Evolutionary conservation across 2,888 invertebrate species (phyloP).

Genomic region (Sisyra nigra): DNA sequence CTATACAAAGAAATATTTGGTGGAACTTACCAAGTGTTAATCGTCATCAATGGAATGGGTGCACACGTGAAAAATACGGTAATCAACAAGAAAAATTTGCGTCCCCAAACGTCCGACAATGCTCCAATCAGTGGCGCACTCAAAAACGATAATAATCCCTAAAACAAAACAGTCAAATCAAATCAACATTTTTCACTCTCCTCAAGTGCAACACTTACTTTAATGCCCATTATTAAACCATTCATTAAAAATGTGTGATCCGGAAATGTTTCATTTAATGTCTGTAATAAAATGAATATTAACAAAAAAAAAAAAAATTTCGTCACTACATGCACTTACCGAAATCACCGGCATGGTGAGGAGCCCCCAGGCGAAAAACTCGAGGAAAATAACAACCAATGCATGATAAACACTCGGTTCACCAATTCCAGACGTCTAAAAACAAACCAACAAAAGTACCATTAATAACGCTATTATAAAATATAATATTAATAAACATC

Average conservation of each 20-base stretch:
- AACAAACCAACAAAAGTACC: slow-evolving; percentile 11
- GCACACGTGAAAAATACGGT: slow-evolving; percentile 98
- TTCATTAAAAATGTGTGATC: slow-evolving; percentile 99
- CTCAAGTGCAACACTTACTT: slow-evolving; percentile 30
- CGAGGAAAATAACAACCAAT: slow-evolving; percentile 95
- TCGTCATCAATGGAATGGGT: slow-evolving; percentile 96
- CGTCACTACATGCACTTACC: slow-evolving; percentile 30
- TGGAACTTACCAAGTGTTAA: slow-evolving; percentile 80
- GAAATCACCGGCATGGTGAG: slow-evolving; percentile 94
- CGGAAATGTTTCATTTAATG: slow-evolving; percentile 94
- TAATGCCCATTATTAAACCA: slow-evolving; percentile 97
- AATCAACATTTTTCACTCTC: background rate
- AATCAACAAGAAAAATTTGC: slow-evolving; percentile 92
- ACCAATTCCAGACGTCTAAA: slow-evolving; percentile 70
- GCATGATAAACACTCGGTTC: slow-evolving; percentile 97
- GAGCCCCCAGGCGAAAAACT: slow-evolving; percentile 99
- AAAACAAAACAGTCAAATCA: slow-evolving; percentile 13
- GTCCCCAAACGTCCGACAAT: slow-evolving; percentile 94
- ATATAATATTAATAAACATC: background rate
- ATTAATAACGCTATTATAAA: background rate
- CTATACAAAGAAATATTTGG: too few relatives aligned
- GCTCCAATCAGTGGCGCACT: slow-evolving; percentile 96
- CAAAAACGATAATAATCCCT: slow-evolving; percentile 92
- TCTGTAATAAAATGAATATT: slow-evolving; percentile 23
- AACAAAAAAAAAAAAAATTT: background rate